A percentile compares a stretch with the other conserved stretches of the same genome.
phyloP scores from a whole-genome alignment of 2,888 invertebrate genomes.

The Amiota minor region DNA sequence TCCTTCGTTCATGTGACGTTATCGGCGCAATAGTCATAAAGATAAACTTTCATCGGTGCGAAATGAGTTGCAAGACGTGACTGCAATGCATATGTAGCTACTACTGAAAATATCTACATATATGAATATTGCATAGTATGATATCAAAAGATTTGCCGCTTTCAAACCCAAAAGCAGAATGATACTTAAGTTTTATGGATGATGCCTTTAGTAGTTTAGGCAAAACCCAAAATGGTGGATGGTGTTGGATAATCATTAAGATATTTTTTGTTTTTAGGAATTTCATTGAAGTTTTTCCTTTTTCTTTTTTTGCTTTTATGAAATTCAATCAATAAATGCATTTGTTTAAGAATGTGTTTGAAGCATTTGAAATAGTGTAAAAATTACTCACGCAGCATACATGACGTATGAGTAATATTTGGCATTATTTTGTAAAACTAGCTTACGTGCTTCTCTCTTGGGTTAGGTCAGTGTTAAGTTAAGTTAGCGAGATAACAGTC shows the following conservation, averaged over 20 bases:
- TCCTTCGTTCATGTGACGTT: not conserved
- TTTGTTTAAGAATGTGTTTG: too few relatives aligned
- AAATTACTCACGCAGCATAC: not conserved
- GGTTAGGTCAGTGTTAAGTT: constrained; percentile 18
- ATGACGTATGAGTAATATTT: not conserved
- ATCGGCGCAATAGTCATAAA: constrained; percentile 20
- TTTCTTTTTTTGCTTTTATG: too few relatives aligned
- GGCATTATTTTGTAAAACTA: too few relatives aligned
- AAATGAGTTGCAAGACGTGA: constrained; percentile 20
- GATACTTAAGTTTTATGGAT: constrained; percentile 9
- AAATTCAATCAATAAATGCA: too few relatives aligned
- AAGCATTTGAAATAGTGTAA: too few relatives aligned
- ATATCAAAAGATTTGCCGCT: not conserved
- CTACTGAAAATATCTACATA: too few relatives aligned
- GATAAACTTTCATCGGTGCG: constrained; percentile 17
- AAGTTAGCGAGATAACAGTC: not conserved
- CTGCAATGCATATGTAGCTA: constrained; percentile 1
- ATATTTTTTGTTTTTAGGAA: not conserved
- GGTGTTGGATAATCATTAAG: too few relatives aligned
- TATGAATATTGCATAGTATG: not conserved
- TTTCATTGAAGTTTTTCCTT: not conserved
- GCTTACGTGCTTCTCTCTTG: not conserved
- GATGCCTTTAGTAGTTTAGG: not conserved
- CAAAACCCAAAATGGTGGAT: too few relatives aligned
- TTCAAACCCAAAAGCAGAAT: not conserved